phyloP scores from a whole-genome alignment of 1,140 invertebrate species.

The Cepaea nemoralis region DNA sequence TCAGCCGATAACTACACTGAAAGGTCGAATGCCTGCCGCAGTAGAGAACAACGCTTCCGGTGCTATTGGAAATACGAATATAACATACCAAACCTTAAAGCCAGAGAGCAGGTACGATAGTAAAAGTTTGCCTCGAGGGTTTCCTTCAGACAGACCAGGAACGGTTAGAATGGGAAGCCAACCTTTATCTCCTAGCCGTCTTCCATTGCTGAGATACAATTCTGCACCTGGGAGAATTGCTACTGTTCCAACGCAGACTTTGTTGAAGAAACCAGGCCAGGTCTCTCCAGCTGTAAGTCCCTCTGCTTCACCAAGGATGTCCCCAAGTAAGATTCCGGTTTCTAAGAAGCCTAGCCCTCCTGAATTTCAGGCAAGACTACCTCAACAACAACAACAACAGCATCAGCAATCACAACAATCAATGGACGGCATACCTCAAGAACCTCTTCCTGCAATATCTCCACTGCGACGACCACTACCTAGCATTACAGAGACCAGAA shows the following conservation, averaged over 20 bases:
- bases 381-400: not conserved
- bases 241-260: constrained; percentile 60
- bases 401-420: not conserved
- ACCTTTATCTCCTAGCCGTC: constrained; percentile 44
- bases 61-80: not conserved
- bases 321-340: constrained; percentile 52
- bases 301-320: constrained; percentile 33
- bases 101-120: constrained; percentile 44
- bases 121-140: constrained; percentile 53
- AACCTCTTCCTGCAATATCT: not conserved
- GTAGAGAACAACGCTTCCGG: not conserved
- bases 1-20: constrained; percentile 66
- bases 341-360: constrained; percentile 29
- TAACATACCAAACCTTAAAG: not conserved
- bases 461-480: constrained; percentile 54
- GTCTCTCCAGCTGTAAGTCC: not conserved
- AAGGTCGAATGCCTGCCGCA: constrained; percentile 49
- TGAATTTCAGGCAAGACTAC: not conserved
- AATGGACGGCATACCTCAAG: not conserved
- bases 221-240: constrained; percentile 66
- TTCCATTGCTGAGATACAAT: constrained; percentile 55
- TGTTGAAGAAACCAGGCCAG: constrained; percentile 34
- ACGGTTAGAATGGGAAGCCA: constrained; percentile 52
- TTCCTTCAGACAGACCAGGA: constrained; percentile 34
- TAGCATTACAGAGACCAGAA: constrained; percentile 57